These are phyloP conservation scores for Dendrolimus houi DNA, from an alignment of 2,888 invertebrate species.

Conservation along the genomic window DNA sequence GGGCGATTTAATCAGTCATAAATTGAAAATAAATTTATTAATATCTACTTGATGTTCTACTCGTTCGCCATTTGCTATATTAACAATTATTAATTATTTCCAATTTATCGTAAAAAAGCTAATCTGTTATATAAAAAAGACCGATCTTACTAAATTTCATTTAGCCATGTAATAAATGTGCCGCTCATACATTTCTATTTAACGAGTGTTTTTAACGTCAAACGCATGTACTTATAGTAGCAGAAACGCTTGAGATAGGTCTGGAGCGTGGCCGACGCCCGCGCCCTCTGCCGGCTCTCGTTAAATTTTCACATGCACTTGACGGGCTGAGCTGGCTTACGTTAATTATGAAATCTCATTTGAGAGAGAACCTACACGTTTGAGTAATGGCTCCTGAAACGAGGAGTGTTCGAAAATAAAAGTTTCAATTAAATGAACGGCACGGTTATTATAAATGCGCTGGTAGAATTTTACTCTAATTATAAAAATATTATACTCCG, in stretches of 20 bases:
- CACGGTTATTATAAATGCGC: constrained; percentile 13
- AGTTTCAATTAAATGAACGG: constrained; percentile 46
- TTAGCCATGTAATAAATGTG: constrained; percentile 23
- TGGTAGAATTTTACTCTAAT: constrained; percentile 2
- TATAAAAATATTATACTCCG: neutral
- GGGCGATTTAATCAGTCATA: no score
- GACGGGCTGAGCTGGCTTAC: constrained; percentile 68
- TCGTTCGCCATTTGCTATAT: no score
- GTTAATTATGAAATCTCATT: constrained; percentile 75
- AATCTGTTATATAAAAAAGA: no score
- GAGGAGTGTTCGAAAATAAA: constrained; percentile 51
- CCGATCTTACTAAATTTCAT: no score
- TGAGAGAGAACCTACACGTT: constrained; percentile 62
- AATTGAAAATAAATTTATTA: no score
- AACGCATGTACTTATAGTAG: constrained; percentile 34
- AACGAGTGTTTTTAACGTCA: constrained; percentile 44
- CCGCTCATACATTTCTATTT: constrained; percentile 23
- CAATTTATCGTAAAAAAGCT: no score
- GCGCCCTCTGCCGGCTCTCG: constrained; percentile 45
- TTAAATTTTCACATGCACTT: constrained; percentile 75
- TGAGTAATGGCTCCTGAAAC: constrained; percentile 65
- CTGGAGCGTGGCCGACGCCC: constrained; percentile 31
- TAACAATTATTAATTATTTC: no score
- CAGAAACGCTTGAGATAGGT: constrained; percentile 50
- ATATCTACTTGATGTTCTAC: no score